These are phyloP conservation scores for Archocentrus centrarchus DNA, from an alignment of 2,113 vertebrate genomes.

Conservation along the genomic window DNA sequence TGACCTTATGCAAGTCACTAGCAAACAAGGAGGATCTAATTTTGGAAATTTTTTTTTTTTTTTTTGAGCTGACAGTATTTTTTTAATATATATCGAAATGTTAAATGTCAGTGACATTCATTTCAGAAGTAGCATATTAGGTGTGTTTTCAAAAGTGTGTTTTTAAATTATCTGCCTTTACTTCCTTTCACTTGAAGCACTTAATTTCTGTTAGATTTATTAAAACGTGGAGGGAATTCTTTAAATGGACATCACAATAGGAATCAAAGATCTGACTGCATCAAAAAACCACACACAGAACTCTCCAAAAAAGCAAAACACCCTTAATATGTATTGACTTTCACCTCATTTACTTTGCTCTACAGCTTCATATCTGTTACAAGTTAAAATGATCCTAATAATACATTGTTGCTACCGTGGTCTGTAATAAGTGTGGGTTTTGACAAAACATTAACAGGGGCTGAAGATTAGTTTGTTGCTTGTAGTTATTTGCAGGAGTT, in stretches of 20 bases:
- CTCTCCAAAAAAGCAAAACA: not conserved
- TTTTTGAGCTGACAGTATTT: not conserved
- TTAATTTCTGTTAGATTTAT: not conserved
- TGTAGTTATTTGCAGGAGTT: not conserved
- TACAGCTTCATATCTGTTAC: not conserved
- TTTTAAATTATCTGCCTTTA: not conserved
- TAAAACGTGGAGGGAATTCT: accelerated
- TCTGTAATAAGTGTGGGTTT: not conserved
- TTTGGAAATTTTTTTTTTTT: not conserved
- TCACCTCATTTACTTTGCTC: not conserved
- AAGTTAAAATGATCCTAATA: not conserved
- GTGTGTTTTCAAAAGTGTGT: not conserved
- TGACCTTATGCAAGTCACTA: not conserved
- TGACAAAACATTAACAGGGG: not conserved
- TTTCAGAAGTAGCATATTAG: not conserved
- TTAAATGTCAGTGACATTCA: not conserved
- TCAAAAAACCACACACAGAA: not conserved
- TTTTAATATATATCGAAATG: not conserved
- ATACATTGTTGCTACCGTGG: not conserved
- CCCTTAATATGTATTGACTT: not conserved
- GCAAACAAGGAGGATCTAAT: not conserved
- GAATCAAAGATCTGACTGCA: not conserved
- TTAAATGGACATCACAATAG: not conserved
- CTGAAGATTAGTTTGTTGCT: too few relatives aligned
- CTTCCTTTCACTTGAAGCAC: not conserved